Conservation (phyloP, 2,797 vertebrate species). For the Gallinago solitaria region DNA sequence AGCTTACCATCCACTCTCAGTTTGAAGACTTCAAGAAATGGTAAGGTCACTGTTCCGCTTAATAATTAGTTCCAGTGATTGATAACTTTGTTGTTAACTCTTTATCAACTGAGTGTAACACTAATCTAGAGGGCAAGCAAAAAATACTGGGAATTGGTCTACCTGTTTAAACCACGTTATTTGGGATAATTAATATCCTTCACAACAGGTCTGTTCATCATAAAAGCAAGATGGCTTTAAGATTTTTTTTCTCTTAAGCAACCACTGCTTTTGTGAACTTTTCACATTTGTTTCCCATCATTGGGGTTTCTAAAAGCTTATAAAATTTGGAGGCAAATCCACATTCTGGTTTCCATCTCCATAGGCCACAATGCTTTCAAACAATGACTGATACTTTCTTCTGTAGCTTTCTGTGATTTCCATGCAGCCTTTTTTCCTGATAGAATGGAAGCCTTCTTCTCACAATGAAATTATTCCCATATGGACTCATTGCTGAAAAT, state of each 20-base stretch:
- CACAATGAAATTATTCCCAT: constrained; percentile 62
- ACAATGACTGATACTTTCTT: constrained; percentile 58
- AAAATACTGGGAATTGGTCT: neutral
- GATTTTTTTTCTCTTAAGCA: neutral
- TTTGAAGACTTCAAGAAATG: neutral
- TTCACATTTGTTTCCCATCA: constrained; percentile 47
- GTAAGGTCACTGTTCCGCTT: neutral
- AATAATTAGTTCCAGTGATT: neutral
- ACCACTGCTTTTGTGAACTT: neutral
- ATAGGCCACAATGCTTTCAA: constrained; percentile 11
- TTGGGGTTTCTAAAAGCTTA: constrained; percentile 14
- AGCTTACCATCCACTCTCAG: neutral
- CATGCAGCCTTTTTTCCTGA: constrained; percentile 20
- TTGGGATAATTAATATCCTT: neutral
- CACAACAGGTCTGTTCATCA: neutral
- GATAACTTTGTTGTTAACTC: neutral
- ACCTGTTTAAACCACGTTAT: neutral
- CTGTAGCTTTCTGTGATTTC: constrained; percentile 46
- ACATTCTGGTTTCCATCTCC: constrained; percentile 48
- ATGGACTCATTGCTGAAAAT: constrained; percentile 5
- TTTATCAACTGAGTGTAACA: neutral
- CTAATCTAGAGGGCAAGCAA: neutral
- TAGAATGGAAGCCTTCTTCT: constrained; percentile 26
- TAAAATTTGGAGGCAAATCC: constrained; percentile 36
- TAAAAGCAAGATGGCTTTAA: neutral